A percentile compares a stretch with the other conserved stretches of the same genome.
phyloP scores from a whole-genome alignment of 2,888 invertebrate species.

The Lissonota sp. region DNA sequence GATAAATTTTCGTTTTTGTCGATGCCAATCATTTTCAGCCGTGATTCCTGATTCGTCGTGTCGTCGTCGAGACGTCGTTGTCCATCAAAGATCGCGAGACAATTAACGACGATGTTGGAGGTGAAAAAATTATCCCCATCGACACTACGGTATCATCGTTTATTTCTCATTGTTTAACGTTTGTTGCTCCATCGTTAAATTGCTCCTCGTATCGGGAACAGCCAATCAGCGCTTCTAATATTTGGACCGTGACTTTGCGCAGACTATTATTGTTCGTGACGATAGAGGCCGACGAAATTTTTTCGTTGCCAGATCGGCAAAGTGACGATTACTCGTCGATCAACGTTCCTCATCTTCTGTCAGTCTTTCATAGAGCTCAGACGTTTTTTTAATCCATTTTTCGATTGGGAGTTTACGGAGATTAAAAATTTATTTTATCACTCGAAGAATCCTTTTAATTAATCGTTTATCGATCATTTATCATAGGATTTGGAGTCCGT shows the following conservation, averaged over 20 bases:
- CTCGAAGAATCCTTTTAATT: neutral
- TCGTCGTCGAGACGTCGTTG: constrained; percentile 38
- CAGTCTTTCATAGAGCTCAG: constrained; percentile 31
- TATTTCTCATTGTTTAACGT: constrained; percentile 55
- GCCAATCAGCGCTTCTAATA: constrained; percentile 79
- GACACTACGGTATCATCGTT: constrained; percentile 58
- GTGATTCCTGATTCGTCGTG: constrained; percentile 42
- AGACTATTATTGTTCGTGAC: constrained; percentile 69
- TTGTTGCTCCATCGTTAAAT: constrained; percentile 53
- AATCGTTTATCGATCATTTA: neutral
- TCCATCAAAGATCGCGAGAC: constrained; percentile 49
- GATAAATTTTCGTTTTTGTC: neutral
- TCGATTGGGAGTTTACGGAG: constrained; percentile 2
- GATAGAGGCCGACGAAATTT: constrained; percentile 69
- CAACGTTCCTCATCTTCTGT: constrained; percentile 46
- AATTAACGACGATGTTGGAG: constrained; percentile 26
- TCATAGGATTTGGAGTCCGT: neutral
- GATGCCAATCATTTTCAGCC: constrained; percentile 3
- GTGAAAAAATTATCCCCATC: constrained; percentile 45
- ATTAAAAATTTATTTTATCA: neutral
- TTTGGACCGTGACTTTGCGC: constrained; percentile 75
- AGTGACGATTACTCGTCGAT: constrained; percentile 52
- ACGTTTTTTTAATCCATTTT: constrained; percentile 7
- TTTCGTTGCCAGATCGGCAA: constrained; percentile 52
- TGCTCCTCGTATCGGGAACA: constrained; percentile 68